These are phyloP conservation scores for Antechinus flavipes DNA, from an alignment of 2,113 vertebrate genomes.

Conservation along the genomic window DNA sequence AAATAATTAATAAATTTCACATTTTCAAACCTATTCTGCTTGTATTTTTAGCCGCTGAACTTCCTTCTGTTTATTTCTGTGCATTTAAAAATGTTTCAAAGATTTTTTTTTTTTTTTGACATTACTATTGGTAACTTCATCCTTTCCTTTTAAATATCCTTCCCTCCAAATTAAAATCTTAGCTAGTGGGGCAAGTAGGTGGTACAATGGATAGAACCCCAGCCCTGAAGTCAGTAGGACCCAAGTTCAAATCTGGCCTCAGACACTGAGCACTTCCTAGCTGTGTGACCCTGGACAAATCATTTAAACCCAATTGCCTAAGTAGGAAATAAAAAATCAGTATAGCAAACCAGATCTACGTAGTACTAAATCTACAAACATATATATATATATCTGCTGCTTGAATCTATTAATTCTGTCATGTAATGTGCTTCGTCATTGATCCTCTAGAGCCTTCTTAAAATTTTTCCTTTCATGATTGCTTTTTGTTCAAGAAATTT, in stretches of 20 bases:
- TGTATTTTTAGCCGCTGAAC: background rate
- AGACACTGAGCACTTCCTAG: too few species aligned
- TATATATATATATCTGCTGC: background rate
- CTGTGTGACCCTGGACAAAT: too few species aligned
- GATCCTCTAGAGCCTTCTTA: background rate
- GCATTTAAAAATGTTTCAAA: background rate
- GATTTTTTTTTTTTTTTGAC: background rate
- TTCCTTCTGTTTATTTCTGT: background rate
- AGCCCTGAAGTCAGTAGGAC: too few species aligned
- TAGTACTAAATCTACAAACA: background rate
- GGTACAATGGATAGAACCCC: too few species aligned
- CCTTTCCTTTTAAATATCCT: background rate
- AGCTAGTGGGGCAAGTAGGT: background rate
- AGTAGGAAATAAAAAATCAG: background rate
- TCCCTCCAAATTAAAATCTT: background rate
- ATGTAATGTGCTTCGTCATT: background rate
- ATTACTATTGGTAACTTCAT: background rate
- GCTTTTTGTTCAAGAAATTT: too few species aligned
- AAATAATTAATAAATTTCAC: background rate
- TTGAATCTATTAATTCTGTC: background rate
- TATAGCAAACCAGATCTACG: background rate
- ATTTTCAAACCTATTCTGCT: background rate
- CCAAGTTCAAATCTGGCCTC: too few species aligned
- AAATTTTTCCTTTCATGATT: too few species aligned
- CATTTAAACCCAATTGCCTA: background rate